phyloP scores from a whole-genome alignment of 2,113 vertebrate species.

The Macaca nemestrina region DNA sequence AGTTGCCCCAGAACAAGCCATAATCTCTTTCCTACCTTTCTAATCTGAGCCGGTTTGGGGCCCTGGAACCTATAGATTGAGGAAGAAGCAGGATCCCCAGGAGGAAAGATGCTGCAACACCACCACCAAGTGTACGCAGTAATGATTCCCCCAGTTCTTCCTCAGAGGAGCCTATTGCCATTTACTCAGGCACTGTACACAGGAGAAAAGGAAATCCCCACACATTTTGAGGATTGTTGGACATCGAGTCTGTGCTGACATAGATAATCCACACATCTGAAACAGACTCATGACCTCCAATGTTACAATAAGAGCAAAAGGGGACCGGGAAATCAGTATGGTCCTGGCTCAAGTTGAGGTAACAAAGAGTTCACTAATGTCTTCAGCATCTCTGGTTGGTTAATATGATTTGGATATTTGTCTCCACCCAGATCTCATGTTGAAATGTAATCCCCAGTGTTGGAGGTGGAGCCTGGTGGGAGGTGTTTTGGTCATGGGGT shows the following conservation, averaged over 20 bases:
- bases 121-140: rapidly evolving
- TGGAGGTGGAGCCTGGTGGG: no score
- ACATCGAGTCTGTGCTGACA: background rate
- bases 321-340: no score
- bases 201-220: background rate
- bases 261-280: rapidly evolving
- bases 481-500: no score
- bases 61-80: background rate
- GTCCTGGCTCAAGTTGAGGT: background rate
- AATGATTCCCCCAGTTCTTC: background rate
- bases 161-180: background rate
- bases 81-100: background rate
- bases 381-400: background rate
- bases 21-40: background rate
- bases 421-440: no score
- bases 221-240: background rate
- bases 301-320: background rate
- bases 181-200: background rate
- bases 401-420: no score
- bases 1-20: background rate
- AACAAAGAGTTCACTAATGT: background rate
- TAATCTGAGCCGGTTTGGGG: background rate
- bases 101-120: background rate
- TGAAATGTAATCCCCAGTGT: no score
- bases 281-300: background rate